Evolutionary conservation across 2,888 invertebrate species (phyloP).

Genomic region (Drosophila anomalata): DNA sequence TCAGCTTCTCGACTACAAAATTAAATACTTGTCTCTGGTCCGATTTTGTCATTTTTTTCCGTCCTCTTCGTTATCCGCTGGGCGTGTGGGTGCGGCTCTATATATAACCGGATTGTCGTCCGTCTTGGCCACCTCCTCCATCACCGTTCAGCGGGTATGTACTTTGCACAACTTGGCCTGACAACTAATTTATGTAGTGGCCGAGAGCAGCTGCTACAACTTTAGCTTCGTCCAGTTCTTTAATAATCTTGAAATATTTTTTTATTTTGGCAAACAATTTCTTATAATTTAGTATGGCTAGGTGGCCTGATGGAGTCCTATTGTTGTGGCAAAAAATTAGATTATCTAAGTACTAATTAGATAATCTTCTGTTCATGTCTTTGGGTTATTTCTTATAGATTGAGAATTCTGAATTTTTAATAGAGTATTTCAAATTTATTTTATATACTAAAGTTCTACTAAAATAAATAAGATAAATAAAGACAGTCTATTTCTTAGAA

Average conservation of each 20-base stretch:
- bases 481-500: too few relatives aligned
- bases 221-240: constrained; percentile 55
- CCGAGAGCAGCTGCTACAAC: constrained; percentile 65
- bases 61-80: constrained; percentile 50
- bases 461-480: neutral
- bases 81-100: constrained; percentile 44
- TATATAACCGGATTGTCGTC: constrained; percentile 43
- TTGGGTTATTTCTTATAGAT: too few relatives aligned
- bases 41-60: constrained; percentile 33
- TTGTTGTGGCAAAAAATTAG: constrained; percentile 6
- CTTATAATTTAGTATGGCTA: constrained; percentile 62
- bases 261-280: constrained; percentile 64
- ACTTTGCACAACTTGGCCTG: constrained; percentile 69
- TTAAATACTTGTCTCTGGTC: constrained; percentile 75
- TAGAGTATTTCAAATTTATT: neutral
- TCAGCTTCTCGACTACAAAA: constrained; percentile 74
- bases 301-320: constrained; percentile 10
- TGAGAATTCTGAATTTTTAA: neutral
- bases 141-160: constrained; percentile 31
- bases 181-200: constrained; percentile 82
- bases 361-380: neutral
- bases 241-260: constrained; percentile 47
- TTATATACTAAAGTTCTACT: neutral
- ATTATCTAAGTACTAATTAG: constrained; percentile 15
- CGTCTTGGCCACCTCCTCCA: constrained; percentile 37